phyloP scores from a whole-genome alignment of 2,113 vertebrate genomes.

The Sardina pilchardus region DNA sequence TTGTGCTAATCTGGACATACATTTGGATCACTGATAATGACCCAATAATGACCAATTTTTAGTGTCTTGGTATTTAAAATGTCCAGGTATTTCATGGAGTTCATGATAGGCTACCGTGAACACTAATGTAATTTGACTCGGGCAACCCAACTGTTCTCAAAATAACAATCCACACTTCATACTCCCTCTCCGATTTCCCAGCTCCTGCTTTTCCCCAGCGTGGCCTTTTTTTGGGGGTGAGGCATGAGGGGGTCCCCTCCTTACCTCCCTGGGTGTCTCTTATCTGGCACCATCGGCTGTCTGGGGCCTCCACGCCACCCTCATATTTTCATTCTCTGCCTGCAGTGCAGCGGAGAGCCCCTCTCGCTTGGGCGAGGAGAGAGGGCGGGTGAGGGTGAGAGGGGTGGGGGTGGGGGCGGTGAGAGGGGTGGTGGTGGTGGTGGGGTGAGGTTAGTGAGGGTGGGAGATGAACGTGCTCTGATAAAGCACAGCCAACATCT shows the following conservation, averaged over 20 bases:
- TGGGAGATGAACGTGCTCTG: conserved; percentile 60
- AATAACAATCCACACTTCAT: no score
- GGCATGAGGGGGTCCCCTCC: conserved; percentile 48
- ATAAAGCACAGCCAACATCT: conserved; percentile 54
- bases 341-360: conserved; percentile 69
- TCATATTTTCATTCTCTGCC: conserved; percentile 71
- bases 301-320: conserved; percentile 68
- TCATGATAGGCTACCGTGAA: no score
- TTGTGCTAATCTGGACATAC: no score
- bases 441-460: conserved; percentile 46
- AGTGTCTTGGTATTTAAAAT: no score
- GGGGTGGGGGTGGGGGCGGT: neutral
- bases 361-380: conserved; percentile 39
- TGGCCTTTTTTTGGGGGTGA: neutral
- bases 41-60: no score
- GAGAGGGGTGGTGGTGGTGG: neutral
- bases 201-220: neutral
- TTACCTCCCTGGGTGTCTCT: conserved; percentile 64
- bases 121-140: no score
- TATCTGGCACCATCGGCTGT: conserved; percentile 78
- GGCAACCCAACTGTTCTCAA: no score
- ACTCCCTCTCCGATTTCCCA: neutral
- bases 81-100: no score
- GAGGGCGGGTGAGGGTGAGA: neutral
- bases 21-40: no score